These are phyloP conservation scores for Belgica antarctica DNA, from an alignment of 2,888 invertebrate species.

Conservation along the genomic window DNA sequence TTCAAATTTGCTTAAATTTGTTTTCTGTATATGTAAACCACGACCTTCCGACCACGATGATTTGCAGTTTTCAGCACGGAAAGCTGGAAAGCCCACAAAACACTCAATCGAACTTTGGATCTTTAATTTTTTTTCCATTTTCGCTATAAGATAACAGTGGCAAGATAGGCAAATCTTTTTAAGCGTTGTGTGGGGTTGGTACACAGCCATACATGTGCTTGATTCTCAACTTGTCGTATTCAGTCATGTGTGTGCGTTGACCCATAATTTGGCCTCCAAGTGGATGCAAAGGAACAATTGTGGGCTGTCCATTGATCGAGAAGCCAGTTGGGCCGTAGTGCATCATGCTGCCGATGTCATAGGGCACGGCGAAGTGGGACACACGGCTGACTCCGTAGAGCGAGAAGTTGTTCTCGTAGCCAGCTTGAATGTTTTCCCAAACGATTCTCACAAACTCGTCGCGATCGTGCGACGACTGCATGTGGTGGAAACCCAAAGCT, in stretches of 20 bases:
- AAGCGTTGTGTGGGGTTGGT: no score
- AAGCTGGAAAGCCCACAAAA: no score
- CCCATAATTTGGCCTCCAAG: slow-evolving; percentile 45
- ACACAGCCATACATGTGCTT: slow-evolving; percentile 50
- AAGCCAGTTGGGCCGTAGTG: slow-evolving; percentile 56
- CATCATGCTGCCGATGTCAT: slow-evolving; percentile 63
- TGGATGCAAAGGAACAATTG: slow-evolving; percentile 51
- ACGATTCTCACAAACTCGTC: slow-evolving; percentile 65
- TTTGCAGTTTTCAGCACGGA: no score
- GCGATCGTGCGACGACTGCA: slow-evolving; percentile 72
- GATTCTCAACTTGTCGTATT: slow-evolving; percentile 48
- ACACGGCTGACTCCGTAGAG: slow-evolving; percentile 59
- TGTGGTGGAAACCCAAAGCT: slow-evolving; percentile 75
- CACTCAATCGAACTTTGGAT: no score
- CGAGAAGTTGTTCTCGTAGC: slow-evolving; percentile 64
- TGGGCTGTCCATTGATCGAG: slow-evolving; percentile 52
- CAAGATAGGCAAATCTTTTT: no score
- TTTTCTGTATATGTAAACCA: no score
- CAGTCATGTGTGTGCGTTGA: slow-evolving; percentile 50
- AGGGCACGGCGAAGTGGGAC: slow-evolving; percentile 62
- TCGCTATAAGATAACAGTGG: no score
- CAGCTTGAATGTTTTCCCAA: slow-evolving; percentile 53
- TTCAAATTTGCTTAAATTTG: no score
- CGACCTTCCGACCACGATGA: no score
- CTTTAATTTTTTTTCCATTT: no score